Percentiles rank a stretch among this genome's conserved stretches.
Evolutionary conservation across 1,140 invertebrate genomes (phyloP).

Genomic region (Cherax destructor): DNA sequence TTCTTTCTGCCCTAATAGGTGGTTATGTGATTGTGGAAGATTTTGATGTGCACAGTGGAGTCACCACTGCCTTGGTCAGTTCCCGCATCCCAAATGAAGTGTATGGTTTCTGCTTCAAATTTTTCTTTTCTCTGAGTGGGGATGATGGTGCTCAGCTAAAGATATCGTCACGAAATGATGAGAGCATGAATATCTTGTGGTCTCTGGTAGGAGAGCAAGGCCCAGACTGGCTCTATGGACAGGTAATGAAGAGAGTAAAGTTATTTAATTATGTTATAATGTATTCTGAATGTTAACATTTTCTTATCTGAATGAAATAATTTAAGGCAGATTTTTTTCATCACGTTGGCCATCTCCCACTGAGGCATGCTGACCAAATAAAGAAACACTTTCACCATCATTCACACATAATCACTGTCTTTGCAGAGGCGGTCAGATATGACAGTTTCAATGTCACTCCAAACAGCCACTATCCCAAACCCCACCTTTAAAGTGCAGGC

Average conservation of each 20-base stretch:
- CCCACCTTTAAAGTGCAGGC: no score
- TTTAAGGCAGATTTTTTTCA: no score
- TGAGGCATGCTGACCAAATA: no score
- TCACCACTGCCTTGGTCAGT: conserved; percentile 31
- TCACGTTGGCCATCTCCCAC: no score
- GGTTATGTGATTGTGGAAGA: conserved; percentile 53
- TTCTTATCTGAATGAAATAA: no score
- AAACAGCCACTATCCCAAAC: no score
- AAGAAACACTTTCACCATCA: no score
- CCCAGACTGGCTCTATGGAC: conserved; percentile 39
- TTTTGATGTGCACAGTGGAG: conserved; percentile 20
- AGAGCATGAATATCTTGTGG: conserved; percentile 14
- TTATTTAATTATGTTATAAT: no score
- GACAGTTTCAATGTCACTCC: no score
- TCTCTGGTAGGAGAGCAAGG: conserved; percentile 34
- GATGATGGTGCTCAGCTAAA: conserved; percentile 39
- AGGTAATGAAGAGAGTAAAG: conserved; percentile 1
- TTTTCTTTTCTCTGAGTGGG: conserved; percentile 42
- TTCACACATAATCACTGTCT: no score
- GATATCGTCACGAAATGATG: conserved; percentile 20
- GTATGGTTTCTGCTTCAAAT: conserved; percentile 49
- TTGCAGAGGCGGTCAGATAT: no score
- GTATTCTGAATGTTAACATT: no score
- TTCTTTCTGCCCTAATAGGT: background rate
- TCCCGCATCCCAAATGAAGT: conserved; percentile 22